Percentiles rank a stretch among this genome's conserved stretches.
Evolutionary conservation across 2,113 vertebrate genomes (phyloP).

Genomic region (Pluvianellus socialis): DNA sequence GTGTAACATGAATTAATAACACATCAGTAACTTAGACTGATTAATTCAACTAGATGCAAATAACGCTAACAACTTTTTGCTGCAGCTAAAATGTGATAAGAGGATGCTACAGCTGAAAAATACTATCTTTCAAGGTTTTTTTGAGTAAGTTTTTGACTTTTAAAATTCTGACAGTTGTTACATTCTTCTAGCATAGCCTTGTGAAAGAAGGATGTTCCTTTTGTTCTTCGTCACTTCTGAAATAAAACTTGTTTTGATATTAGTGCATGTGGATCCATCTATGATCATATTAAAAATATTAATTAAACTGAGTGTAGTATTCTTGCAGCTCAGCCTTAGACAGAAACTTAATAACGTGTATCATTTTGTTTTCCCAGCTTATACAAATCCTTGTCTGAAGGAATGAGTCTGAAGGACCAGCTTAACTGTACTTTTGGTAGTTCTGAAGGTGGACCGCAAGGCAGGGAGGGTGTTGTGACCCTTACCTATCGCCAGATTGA

Average conservation of each 20-base stretch:
- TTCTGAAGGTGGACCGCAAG: conserved; percentile 66
- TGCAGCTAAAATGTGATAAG: background rate
- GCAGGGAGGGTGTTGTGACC: conserved; percentile 65
- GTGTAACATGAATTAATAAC: background rate
- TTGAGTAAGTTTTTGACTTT: background rate
- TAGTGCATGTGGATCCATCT: background rate
- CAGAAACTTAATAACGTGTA: background rate
- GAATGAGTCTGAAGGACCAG: conserved; percentile 72
- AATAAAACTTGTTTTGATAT: background rate
- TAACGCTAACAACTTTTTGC: background rate
- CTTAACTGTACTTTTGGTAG: conserved; percentile 51
- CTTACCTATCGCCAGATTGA: conserved; percentile 75
- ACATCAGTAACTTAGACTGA: background rate
- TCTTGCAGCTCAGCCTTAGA: background rate
- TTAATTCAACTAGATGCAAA: background rate
- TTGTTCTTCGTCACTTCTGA: background rate
- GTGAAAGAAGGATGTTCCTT: background rate
- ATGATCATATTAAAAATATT: background rate
- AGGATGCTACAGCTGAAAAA: background rate
- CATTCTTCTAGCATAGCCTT: background rate
- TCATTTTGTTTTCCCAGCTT: conserved; percentile 68
- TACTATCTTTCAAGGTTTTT: background rate
- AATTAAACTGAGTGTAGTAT: background rate
- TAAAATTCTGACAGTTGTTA: background rate
- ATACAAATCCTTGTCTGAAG: conserved; percentile 77